A percentile compares a stretch with the other conserved stretches of the same genome.
Conservation (phyloP, 2,797 vertebrate species). For the Sebastes kiyomatsui region DNA sequence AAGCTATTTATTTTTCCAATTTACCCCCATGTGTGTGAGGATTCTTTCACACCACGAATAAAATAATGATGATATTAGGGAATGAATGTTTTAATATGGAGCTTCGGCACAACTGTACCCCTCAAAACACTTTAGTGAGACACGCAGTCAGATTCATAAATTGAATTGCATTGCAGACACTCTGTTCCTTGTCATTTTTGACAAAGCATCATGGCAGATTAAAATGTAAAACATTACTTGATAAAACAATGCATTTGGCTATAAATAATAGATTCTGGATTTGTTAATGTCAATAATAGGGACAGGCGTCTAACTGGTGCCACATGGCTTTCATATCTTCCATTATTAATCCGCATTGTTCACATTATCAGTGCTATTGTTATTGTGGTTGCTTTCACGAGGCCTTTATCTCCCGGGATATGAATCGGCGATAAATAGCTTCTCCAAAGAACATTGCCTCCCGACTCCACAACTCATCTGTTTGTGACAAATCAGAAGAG, state of each 20-base stretch:
- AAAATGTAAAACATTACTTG: conserved; percentile 21
- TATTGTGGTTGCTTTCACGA: conserved; percentile 43
- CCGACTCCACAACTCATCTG: conserved; percentile 49
- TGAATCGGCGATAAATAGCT: conserved; percentile 56
- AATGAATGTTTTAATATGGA: conserved; percentile 24
- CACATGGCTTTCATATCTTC: conserved; percentile 42
- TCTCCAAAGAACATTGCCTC: conserved; percentile 52
- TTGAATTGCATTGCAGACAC: conserved; percentile 28
- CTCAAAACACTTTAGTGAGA: background rate
- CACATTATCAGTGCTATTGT: conserved; percentile 65
- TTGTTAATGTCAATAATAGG: conserved; percentile 42
- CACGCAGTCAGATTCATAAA: conserved; percentile 3
- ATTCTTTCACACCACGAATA: background rate
- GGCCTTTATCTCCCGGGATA: conserved; percentile 51
- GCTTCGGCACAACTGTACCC: background rate
- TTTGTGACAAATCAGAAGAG: conserved; percentile 60
- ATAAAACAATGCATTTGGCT: conserved; percentile 39
- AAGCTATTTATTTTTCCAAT: background rate
- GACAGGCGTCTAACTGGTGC: conserved; percentile 42
- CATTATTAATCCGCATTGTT: conserved; percentile 69
- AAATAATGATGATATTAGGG: background rate
- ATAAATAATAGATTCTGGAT: conserved; percentile 50
- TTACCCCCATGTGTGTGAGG: background rate
- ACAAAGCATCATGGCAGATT: conserved; percentile 3
- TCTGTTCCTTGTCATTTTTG: conserved; percentile 15